Base-by-base conservation (phyloP, 1,140 invertebrate genomes). In the Drosophila baimaii region DNA sequence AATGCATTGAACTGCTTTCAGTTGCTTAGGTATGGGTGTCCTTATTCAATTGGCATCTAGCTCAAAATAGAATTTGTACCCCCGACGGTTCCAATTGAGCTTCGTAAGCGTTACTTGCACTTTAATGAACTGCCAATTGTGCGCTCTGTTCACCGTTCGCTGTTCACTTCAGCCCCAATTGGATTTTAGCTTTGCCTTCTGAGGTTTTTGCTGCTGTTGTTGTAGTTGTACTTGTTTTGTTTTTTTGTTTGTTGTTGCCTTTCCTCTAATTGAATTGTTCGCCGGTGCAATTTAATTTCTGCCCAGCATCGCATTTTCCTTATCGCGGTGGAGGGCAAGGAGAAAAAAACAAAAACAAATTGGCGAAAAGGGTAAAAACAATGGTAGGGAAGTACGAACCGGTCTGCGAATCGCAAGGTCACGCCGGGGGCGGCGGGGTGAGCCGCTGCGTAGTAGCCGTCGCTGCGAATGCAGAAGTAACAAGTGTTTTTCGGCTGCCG, bases 231-330 rank as follows among this genome's bases (percentile, higher is more conserved):
- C 4, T 37, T 54, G 46, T 33, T 59, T 49, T 43, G 13, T 46
- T 55, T 3, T 29, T 2, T 35, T 17, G 21, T 15, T 43, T 63
- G 19, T 41, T 74, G 54, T 77, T 47, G 46, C 54, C 33, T 58
- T 59, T 6, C n/a, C 51, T 72, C 79, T 86, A 86, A 86, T 86
- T 86, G 74, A 81, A 86, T 79, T 76, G 82, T 82, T 86, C 70
- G 59, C 35, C 47, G 62, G 46, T 72, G 65, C 62, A 86, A 69
- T 63, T 86, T 75, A 86, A 86, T 86, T 84, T 84, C 66, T 71
- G 58, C 54, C 21, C 62, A 76, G 54, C 41, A 61, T 37, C 62
- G 62, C 57, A 61, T 63, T 75, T 66, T 59, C 56, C 59, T 83
- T 83, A 83, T 79, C 15, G 23, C 5, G 31, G 23, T 69, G 31